Percentiles rank a stretch among this genome's conserved stretches.
phyloP scores from a whole-genome alignment of 1,140 invertebrate species.

The Campoletis sonorensis region DNA sequence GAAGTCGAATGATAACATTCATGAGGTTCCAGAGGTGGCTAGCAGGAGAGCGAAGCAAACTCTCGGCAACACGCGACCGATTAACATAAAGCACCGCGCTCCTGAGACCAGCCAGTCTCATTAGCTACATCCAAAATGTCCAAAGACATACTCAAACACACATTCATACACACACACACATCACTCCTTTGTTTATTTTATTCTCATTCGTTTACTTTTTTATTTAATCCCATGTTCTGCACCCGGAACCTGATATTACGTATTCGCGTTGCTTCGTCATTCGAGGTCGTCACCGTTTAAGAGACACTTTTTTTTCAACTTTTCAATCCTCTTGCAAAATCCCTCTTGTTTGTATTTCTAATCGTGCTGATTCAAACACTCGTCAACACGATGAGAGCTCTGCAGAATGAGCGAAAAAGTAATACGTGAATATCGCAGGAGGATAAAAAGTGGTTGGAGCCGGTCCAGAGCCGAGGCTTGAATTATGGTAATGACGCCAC shows the following conservation, averaged over 20 bases:
- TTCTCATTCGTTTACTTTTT: background rate
- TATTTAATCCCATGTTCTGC: background rate
- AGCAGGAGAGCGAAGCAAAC: conserved; percentile 41
- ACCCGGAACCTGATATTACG: background rate
- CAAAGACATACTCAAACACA: background rate
- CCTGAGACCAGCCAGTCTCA: conserved; percentile 57
- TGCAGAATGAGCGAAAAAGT: background rate
- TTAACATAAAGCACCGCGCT: conserved; percentile 64
- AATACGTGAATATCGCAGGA: background rate
- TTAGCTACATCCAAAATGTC: conserved; percentile 58
- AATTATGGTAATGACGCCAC: conserved; percentile 32
- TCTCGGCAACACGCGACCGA: conserved; percentile 66
- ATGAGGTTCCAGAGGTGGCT: conserved; percentile 55
- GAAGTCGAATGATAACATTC: conserved; percentile 67
- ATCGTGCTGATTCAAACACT: background rate
- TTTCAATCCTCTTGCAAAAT: no score
- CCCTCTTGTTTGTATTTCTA: no score
- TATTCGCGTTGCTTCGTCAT: background rate
- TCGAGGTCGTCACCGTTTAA: no score
- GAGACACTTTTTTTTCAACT: no score
- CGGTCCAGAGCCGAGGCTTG: background rate
- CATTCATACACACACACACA: no score
- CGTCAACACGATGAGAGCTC: background rate
- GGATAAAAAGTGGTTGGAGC: conserved; percentile 11
- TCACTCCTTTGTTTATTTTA: background rate